Base-by-base conservation (phyloP, 2,113 vertebrate species). In the Oceanites oceanicus region DNA sequence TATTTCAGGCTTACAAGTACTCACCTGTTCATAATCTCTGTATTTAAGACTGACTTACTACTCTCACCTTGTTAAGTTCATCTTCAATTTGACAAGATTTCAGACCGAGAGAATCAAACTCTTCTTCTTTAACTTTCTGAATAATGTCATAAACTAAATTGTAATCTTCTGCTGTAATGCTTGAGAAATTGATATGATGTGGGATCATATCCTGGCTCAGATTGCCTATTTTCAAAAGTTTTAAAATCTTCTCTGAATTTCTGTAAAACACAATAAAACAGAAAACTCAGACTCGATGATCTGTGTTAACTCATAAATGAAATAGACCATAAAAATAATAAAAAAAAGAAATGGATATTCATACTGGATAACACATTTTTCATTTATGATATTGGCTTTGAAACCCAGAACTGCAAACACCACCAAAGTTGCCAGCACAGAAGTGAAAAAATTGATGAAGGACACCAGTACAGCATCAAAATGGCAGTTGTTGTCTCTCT, bases 401-500 rank as follows among this genome's bases (percentile, higher is more conserved):
- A 99, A 99, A 96, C 99, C 99, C 93, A 99, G 98, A 95, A 99
- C 99, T 23, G 99, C 99, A 94, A 99, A 99, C 97, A 99, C 99
- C 97, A 99, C 99, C 98, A 99, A 95, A 17, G 99, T 99, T 95
- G 99, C 99, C 98, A 99, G 98, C 92, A 99, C 98, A 45, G 99
- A 99, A 74, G 99, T 99, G 98, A 99, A 99, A 98, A 99, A 99
- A 94, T 99, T 99, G 98, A 99, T 99, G 65, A 99, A 99, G 78
- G 99, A 99, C 97, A 99, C 99, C 92, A 99, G 97, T 71, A 99
- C 98, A 86, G 99, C 99, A 73, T 99, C 99, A 32, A 99, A 99
- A 97, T 99, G 99, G 98, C 99, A 99, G 98, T 99, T 99, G 98
- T 99, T 99, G 98, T 99, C 98, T 92, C 99, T 99, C 97, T 99